Percentiles rank a stretch among this genome's conserved stretches.
These are phyloP conservation scores for Sinocyclocheilus maitianheensis DNA, from an alignment of 2,113 vertebrate species.

Conservation along the genomic window DNA sequence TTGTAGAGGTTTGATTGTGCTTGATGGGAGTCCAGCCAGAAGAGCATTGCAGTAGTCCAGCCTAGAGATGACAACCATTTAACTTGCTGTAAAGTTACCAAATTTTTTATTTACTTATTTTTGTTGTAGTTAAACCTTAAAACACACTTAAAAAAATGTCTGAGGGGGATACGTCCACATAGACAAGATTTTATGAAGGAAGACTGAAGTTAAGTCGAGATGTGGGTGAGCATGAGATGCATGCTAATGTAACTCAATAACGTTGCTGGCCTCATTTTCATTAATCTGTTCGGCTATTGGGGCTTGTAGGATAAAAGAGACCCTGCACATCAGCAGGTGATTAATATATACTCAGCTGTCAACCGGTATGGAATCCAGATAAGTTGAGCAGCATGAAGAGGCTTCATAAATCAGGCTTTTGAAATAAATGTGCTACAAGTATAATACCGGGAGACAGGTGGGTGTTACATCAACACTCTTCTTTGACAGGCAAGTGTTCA, in stretches of 20 bases:
- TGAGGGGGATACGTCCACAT: not conserved
- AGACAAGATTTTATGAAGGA: constrained; percentile 1
- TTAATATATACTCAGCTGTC: constrained; percentile 50
- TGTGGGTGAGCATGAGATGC: constrained; percentile 21
- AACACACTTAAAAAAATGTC: not conserved
- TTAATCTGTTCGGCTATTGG: constrained; percentile 37
- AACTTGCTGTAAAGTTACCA: not conserved
- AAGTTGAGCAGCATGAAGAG: constrained; percentile 45
- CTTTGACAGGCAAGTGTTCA: constrained; percentile 55
- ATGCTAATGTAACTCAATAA: constrained; percentile 49
- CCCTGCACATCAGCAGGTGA: constrained; percentile 51
- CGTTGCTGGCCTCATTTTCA: constrained; percentile 38
- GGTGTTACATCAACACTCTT: constrained; percentile 58
- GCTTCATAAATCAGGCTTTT: constrained; percentile 64
- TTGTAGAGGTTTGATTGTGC: too few species aligned
- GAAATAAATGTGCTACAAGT: constrained; percentile 56
- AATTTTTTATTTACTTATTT: not conserved
- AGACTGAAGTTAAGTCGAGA: constrained; percentile 16
- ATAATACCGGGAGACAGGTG: constrained; percentile 53
- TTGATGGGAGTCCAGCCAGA: too few species aligned
- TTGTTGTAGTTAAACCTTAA: not conserved
- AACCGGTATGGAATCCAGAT: constrained; percentile 54
- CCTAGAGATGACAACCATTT: too few species aligned
- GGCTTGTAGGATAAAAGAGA: constrained; percentile 31
- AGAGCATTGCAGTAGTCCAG: too few species aligned